Evolutionary conservation across 2,888 invertebrate genomes (phyloP).

Genomic region (Drosophila antonietae): DNA sequence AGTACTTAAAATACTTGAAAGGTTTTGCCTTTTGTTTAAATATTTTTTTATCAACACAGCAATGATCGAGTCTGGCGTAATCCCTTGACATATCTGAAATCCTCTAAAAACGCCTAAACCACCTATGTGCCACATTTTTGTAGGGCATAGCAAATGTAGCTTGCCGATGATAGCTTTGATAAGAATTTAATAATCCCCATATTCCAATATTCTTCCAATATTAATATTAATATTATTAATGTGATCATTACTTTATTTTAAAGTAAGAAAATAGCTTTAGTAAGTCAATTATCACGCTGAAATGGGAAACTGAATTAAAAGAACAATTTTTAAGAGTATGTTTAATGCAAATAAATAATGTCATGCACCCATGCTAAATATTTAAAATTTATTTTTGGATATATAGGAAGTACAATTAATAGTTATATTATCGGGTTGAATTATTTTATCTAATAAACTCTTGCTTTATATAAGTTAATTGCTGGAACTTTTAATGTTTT

Average conservation of each 20-base stretch:
- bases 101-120: not conserved
- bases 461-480: not conserved
- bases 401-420: not conserved
- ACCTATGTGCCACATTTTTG: not conserved
- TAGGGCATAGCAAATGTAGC: not conserved
- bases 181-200: not conserved
- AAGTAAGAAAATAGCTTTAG: slow-evolving; percentile 1
- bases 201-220: slow-evolving; percentile 3
- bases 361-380: not conserved
- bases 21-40: not conserved
- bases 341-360: not conserved
- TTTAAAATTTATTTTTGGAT: not conserved
- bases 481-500: not conserved
- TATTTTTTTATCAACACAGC: not conserved
- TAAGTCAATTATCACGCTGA: slow-evolving; percentile 2
- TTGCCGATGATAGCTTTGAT: not conserved
- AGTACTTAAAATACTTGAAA: not conserved
- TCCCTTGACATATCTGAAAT: not conserved
- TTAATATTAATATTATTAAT: not conserved
- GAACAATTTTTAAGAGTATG: not conserved
- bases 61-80: not conserved
- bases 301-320: not conserved
- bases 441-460: not conserved
- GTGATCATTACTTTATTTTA: slow-evolving; percentile 2
- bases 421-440: no score